phyloP scores from a whole-genome alignment of 2,888 invertebrate species.

The Leucania comma region DNA sequence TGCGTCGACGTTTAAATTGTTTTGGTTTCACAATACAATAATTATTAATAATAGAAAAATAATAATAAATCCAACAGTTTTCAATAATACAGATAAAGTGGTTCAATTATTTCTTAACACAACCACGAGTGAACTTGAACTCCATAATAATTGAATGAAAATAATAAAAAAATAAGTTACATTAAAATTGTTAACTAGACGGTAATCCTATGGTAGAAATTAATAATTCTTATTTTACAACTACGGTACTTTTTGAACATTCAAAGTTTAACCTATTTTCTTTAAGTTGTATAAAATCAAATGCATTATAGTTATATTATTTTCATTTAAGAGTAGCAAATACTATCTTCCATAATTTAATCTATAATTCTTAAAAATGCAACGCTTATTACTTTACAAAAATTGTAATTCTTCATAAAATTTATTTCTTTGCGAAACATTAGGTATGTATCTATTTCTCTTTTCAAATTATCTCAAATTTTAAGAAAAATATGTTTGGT shows the following conservation, averaged over 20 bases:
- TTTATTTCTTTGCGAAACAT: conserved; percentile 48
- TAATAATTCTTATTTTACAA: conserved; percentile 51
- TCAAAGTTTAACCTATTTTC: conserved; percentile 53
- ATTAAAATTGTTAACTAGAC: conserved; percentile 59
- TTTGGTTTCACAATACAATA: conserved; percentile 72
- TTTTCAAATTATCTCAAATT: conserved; percentile 41
- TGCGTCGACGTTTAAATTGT: conserved; percentile 72
- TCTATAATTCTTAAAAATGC: conserved; percentile 58
- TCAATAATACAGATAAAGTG: conserved; percentile 55
- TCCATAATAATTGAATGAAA: conserved; percentile 46
- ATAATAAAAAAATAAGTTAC: conserved; percentile 60
- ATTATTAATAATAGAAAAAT: conserved; percentile 52
- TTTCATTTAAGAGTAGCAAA: conserved; percentile 54
- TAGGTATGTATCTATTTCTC: conserved; percentile 28
- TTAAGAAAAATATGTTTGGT: conserved; percentile 65
- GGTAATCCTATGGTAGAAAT: conserved; percentile 62
- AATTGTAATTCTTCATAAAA: conserved; percentile 47
- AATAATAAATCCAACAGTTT: conserved; percentile 60
- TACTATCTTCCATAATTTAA: conserved; percentile 40
- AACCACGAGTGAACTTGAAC: conserved; percentile 86
- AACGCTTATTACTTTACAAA: conserved; percentile 55
- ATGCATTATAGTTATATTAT: conserved; percentile 42
- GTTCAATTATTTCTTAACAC: conserved; percentile 75
- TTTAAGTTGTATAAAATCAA: conserved; percentile 63
- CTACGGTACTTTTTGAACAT: conserved; percentile 66